These are phyloP conservation scores for Sebastiscus albofasciatus DNA, from an alignment of 2,797 vertebrate genomes.

Conservation along the genomic window DNA sequence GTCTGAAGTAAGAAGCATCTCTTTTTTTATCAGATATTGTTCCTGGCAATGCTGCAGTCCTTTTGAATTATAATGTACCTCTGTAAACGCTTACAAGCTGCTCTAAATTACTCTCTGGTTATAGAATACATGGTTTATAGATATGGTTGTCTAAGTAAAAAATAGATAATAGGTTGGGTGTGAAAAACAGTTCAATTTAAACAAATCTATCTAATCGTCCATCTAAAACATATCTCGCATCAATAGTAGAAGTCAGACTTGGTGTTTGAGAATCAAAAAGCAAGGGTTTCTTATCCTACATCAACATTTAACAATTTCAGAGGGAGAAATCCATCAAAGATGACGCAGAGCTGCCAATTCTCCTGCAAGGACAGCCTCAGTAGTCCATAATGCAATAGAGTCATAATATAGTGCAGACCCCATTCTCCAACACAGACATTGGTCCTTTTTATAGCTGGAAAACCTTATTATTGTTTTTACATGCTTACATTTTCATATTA, in stretches of 20 bases:
- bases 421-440: slow-evolving; percentile 7
- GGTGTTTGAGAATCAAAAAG: slow-evolving; percentile 14
- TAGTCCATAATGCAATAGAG: slow-evolving; percentile 53
- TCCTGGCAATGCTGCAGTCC: slow-evolving; percentile 13
- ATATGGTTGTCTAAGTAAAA: background rate
- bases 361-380: slow-evolving; percentile 26
- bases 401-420: slow-evolving; percentile 34
- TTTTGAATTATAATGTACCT: slow-evolving; percentile 28
- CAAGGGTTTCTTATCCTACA: slow-evolving; percentile 21
- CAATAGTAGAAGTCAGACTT: background rate
- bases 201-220: background rate
- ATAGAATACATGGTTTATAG: background rate
- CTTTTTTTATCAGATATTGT: slow-evolving; percentile 22
- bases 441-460: slow-evolving; percentile 4
- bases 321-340: slow-evolving; percentile 49
- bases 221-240: slow-evolving; percentile 19
- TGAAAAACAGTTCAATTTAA: background rate
- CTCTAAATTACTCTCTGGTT: slow-evolving; percentile 4
- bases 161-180: background rate
- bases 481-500: slow-evolving; percentile 11
- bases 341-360: slow-evolving; percentile 47
- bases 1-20: slow-evolving; percentile 20
- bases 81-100: slow-evolving; percentile 15
- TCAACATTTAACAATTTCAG: slow-evolving; percentile 46
- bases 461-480: slow-evolving; percentile 2